These are phyloP conservation scores for Hippocampus abdominalis DNA, from an alignment of 2,113 vertebrate species.

Conservation along the genomic window DNA sequence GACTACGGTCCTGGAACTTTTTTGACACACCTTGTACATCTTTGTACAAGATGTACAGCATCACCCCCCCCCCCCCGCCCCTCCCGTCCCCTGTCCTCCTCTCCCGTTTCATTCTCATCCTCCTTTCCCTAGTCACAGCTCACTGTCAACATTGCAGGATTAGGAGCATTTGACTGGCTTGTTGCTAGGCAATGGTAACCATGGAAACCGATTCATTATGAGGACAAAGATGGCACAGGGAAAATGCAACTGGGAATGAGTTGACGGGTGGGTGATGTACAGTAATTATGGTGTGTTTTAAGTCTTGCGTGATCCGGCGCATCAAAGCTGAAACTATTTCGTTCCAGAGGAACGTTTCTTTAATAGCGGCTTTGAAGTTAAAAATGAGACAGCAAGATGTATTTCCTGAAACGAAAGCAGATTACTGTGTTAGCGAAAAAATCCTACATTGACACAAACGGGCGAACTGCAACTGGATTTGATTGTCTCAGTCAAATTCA, in stretches of 20 bases:
- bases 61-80: not conserved
- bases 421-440: not conserved
- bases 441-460: not conserved
- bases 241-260: conserved; percentile 65
- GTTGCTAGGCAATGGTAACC: conserved; percentile 76
- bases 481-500: not conserved
- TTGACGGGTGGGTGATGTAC: conserved; percentile 61
- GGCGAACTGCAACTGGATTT: not conserved
- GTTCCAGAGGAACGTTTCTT: not conserved
- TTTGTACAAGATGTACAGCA: too few species aligned
- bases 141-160: conserved; percentile 76
- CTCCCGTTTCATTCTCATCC: conserved; percentile 45
- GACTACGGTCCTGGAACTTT: not conserved
- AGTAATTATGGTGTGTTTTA: conserved; percentile 59
- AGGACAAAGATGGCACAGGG: conserved; percentile 74
- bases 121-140: conserved; percentile 69
- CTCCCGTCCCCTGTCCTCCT: not conserved
- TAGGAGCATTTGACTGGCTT: conserved; percentile 77
- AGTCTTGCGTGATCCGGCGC: conserved; percentile 27
- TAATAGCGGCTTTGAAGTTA: conserved; percentile 11
- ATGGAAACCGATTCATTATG: conserved; percentile 70
- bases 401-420: not conserved
- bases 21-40: conserved; percentile 28
- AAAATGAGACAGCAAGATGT: not conserved
- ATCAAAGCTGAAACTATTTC: conserved; percentile 22